These are phyloP conservation scores for Sminthurides aquaticus DNA, from an alignment of 2,888 invertebrate species.

Conservation along the genomic window DNA sequence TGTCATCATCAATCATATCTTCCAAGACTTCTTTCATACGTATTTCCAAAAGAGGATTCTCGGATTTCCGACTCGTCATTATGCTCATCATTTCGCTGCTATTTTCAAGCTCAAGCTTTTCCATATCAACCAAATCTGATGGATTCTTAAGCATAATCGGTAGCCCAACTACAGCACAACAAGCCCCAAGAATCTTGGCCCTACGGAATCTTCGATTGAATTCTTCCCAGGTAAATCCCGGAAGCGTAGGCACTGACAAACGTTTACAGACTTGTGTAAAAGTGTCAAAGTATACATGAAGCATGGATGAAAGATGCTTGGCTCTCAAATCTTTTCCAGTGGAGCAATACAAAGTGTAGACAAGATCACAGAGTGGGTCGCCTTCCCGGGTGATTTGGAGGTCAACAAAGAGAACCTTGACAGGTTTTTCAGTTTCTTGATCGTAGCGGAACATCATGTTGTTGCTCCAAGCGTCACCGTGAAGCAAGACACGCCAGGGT, in stretches of 20 bases:
- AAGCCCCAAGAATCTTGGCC: conserved; percentile 18
- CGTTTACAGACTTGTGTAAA: conserved; percentile 19
- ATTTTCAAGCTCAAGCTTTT: not conserved
- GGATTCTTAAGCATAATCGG: conserved; percentile 23
- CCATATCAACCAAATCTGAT: conserved; percentile 5
- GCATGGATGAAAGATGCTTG: conserved; percentile 10
- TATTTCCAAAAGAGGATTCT: not conserved
- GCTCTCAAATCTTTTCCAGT: conserved; percentile 23
- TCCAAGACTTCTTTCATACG: not conserved
- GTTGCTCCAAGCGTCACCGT: conserved; percentile 36
- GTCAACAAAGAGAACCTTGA: conserved; percentile 30
- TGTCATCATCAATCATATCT: conserved; percentile 3
- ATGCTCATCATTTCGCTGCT: not conserved
- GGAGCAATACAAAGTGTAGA: conserved; percentile 29
- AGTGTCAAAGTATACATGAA: conserved; percentile 18
- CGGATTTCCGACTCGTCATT: not conserved
- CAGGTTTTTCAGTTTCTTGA: conserved; percentile 17
- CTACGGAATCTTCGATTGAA: conserved; percentile 22
- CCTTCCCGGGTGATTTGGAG: conserved; percentile 28
- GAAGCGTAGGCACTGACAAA: conserved; percentile 16
- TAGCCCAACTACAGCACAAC: conserved; percentile 9
- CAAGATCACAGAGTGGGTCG: conserved; percentile 28
- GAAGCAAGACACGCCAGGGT: conserved; percentile 27
- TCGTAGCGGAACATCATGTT: conserved; percentile 35
- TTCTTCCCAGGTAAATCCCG: conserved; percentile 20